Evolutionary conservation across 2,797 vertebrate species (phyloP).

Genomic region (Phoxinus dragarum): DNA sequence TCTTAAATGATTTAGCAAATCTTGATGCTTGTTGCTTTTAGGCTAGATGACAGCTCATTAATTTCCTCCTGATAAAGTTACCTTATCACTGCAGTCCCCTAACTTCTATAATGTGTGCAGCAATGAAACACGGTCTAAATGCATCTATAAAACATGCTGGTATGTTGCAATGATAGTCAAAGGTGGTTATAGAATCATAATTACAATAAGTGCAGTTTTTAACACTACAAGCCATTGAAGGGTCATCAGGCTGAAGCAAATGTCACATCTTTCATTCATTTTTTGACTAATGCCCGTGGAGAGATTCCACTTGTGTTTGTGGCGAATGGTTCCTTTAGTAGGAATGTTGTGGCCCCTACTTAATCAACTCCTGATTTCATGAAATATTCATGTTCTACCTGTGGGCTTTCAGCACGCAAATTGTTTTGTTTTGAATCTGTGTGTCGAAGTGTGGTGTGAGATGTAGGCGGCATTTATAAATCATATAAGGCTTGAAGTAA

Average conservation of each 20-base stretch:
- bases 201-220: neutral
- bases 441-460: conserved; percentile 9
- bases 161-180: conserved; percentile 12
- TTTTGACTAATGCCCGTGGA: conserved; percentile 48
- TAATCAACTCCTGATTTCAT: conserved; percentile 78
- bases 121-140: neutral
- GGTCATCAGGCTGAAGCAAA: conserved; percentile 26
- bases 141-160: neutral
- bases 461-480: conserved; percentile 60
- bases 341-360: conserved; percentile 63
- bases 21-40: conserved; percentile 28
- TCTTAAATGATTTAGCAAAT: conserved; percentile 5
- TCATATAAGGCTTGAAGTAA: conserved; percentile 64
- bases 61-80: conserved; percentile 49
- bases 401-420: conserved; percentile 65
- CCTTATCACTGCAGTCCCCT: conserved; percentile 23
- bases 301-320: conserved; percentile 36
- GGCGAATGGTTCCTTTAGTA: conserved; percentile 64
- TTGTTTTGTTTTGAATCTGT: conserved; percentile 58
- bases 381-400: conserved; percentile 75
- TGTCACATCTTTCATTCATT: conserved; percentile 22
- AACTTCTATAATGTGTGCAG: conserved; percentile 1
- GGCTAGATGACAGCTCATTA: conserved; percentile 35
- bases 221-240: conserved; percentile 25
- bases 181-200: conserved; percentile 1